These are phyloP conservation scores for Dromius quadrimaculatus DNA, from an alignment of 2,888 invertebrate species.

Conservation along the genomic window DNA sequence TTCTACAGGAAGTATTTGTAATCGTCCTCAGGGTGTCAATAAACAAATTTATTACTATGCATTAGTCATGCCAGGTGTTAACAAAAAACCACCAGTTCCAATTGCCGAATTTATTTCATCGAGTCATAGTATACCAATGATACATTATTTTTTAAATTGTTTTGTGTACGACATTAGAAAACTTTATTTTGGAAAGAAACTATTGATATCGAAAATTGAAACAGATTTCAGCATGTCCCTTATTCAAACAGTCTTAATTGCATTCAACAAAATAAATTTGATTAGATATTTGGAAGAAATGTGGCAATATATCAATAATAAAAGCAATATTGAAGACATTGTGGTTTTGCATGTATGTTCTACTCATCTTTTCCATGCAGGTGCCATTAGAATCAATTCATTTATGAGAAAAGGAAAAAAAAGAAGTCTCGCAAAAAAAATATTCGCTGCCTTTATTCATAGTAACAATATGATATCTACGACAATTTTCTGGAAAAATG, in stretches of 20 bases:
- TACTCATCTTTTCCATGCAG: not conserved
- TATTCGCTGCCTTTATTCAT: not conserved
- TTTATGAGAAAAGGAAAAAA: not conserved
- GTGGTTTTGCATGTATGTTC: not conserved
- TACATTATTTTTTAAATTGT: not conserved
- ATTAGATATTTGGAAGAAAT: not conserved
- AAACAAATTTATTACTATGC: not conserved
- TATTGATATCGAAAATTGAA: not conserved
- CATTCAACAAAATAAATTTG: not conserved
- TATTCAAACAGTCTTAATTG: not conserved
- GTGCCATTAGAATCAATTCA: not conserved
- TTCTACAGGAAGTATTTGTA: not conserved
- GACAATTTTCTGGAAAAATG: not conserved
- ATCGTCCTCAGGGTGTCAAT: not conserved
- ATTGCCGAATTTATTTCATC: not conserved
- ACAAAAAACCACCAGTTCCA: not conserved
- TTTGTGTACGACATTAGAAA: not conserved
- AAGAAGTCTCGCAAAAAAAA: not conserved
- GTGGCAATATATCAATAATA: not conserved
- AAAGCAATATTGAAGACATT: not conserved
- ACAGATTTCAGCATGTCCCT: not conserved
- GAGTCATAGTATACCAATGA: not conserved
- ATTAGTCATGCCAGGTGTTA: not conserved
- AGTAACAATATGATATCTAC: not conserved
- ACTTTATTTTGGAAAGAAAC: not conserved